A percentile compares a stretch with the other conserved stretches of the same genome.
These are phyloP conservation scores for Emmelina monodactyla DNA, from an alignment of 2,888 invertebrate species.

Conservation along the genomic window DNA sequence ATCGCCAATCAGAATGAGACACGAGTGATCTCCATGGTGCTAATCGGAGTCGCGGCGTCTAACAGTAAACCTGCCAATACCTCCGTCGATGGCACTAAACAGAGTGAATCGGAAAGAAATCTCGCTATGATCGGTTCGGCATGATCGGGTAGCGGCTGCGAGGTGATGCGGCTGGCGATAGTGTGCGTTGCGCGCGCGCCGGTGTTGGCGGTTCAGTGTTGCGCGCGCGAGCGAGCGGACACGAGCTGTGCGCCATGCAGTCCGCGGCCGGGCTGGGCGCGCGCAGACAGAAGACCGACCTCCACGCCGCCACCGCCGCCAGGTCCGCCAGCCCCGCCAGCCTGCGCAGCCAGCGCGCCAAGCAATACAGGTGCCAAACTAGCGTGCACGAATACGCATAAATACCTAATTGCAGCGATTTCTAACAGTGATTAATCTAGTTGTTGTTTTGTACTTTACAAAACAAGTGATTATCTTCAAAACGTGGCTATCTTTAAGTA, in stretches of 20 bases:
- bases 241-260: constrained; percentile 51
- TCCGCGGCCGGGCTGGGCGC: constrained; percentile 47
- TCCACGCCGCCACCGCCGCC: constrained; percentile 51
- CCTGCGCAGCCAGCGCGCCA: constrained; percentile 60
- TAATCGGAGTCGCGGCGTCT: background rate
- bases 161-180: constrained; percentile 34
- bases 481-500: too few relatives aligned
- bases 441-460: too few relatives aligned
- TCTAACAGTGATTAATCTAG: too few relatives aligned
- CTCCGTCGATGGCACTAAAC: constrained; percentile 29
- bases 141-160: constrained; percentile 60
- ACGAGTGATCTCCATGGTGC: background rate
- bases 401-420: too few relatives aligned
- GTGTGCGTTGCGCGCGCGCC: constrained; percentile 36
- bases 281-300: constrained; percentile 65
- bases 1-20: background rate
- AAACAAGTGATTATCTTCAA: too few relatives aligned
- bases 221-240: constrained; percentile 60
- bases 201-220: constrained; percentile 40
- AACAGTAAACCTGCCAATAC: constrained; percentile 20
- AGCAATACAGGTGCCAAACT: constrained; percentile 55
- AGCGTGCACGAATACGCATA: too few relatives aligned
- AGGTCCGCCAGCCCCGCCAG: constrained; percentile 57
- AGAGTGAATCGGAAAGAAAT: constrained; percentile 58
- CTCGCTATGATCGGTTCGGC: constrained; percentile 47